Evolutionary conservation across 2,797 vertebrate species (phyloP).

Genomic region (Arctocebus calabarensis): DNA sequence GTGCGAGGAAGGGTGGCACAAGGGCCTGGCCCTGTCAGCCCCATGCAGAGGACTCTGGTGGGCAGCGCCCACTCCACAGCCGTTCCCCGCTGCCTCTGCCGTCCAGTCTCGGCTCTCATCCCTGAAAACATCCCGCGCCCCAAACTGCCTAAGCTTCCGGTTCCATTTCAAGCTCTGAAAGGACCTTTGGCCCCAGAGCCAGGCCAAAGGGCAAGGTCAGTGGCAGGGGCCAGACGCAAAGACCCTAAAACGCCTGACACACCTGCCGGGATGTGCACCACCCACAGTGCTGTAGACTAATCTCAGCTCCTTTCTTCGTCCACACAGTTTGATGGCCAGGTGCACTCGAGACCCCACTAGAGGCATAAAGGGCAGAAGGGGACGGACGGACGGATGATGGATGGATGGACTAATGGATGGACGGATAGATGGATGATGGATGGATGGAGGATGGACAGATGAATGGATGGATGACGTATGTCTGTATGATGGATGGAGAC

Average conservation of each 20-base stretch:
- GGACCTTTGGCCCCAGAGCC: neutral
- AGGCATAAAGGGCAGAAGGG: neutral
- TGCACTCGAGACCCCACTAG: too few species aligned
- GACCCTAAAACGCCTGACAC: too few species aligned
- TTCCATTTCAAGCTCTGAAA: neutral
- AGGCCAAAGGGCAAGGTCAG: too few species aligned
- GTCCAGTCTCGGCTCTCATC: neutral
- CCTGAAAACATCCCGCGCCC: neutral
- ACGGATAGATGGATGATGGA: too few species aligned
- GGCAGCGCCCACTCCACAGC: neutral
- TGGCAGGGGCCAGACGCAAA: too few species aligned
- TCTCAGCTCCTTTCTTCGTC: too few species aligned
- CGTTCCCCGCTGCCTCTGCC: neutral
- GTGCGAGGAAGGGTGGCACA: accelerated
- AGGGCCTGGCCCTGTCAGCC: neutral
- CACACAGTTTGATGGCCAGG: too few species aligned
- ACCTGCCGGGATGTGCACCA: too few species aligned
- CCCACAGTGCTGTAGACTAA: too few species aligned
- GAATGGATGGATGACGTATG: too few species aligned
- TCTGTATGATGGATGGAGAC: neutral
- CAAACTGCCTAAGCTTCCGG: neutral
- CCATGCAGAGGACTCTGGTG: accelerated
- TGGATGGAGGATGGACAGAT: too few species aligned
- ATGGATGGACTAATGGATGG: neutral
- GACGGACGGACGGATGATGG: neutral